phyloP scores from a whole-genome alignment of 2,797 vertebrate genomes.

The Scolopax bukidnonensis region DNA sequence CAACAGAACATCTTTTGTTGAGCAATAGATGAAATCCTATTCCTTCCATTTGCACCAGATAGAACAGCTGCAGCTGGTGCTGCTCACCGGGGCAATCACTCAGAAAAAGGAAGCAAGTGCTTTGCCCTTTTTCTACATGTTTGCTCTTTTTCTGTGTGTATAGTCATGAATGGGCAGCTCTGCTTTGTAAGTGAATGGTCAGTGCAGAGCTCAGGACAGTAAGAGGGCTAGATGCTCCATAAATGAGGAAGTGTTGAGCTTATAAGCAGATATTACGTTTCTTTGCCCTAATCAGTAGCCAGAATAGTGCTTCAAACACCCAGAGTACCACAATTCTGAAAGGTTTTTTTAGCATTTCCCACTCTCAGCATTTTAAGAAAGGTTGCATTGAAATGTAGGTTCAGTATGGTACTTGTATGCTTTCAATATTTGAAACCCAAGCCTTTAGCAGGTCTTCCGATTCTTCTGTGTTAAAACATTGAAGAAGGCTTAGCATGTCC shows the following conservation, averaged over 20 bases:
- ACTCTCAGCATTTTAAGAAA: background rate
- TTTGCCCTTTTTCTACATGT: background rate
- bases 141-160: background rate
- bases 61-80: slow-evolving; percentile 37
- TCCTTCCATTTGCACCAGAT: background rate
- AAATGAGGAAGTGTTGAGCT: accelerated
- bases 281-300: background rate
- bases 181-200: background rate
- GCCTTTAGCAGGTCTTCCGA: background rate
- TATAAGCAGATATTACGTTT: accelerated
- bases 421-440: background rate
- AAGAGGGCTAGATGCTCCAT: accelerated
- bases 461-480: background rate
- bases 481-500: background rate
- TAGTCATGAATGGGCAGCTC: background rate
- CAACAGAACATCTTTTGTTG: slow-evolving; percentile 56
- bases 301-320: background rate
- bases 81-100: background rate
- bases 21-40: background rate
- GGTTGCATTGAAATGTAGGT: background rate
- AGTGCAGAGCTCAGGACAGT: accelerated
- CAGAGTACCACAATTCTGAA: accelerated
- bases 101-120: background rate
- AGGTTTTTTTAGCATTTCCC: background rate
- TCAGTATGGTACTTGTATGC: background rate